phyloP scores from a whole-genome alignment of 2,797 vertebrate genomes.

The Siniperca obscura region DNA sequence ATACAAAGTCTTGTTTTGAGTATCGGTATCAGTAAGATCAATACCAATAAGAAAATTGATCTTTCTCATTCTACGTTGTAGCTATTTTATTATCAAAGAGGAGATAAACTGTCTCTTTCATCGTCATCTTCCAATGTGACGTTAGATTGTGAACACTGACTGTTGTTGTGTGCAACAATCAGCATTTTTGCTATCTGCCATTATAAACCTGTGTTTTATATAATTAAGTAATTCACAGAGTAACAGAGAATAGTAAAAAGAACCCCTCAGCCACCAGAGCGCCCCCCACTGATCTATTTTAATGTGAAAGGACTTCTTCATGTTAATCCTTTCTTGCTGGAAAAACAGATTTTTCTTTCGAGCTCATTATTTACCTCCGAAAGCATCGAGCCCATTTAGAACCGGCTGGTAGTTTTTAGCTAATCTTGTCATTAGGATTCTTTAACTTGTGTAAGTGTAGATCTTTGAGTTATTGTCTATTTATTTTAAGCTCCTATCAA shows the following conservation, averaged over 20 bases:
- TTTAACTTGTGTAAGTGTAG: background rate
- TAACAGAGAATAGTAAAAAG: background rate
- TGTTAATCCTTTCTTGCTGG: background rate
- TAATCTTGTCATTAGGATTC: background rate
- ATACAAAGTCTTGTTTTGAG: background rate
- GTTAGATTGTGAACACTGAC: too few species aligned
- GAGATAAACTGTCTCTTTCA: background rate
- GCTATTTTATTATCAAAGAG: background rate
- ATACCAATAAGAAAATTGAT: background rate
- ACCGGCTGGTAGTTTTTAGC: background rate
- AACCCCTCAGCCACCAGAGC: background rate
- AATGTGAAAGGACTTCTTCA: background rate
- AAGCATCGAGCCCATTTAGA: background rate
- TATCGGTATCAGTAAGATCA: background rate
- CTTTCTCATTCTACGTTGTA: background rate
- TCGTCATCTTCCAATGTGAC: too few species aligned
- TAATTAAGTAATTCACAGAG: too few species aligned
- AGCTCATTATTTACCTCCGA: background rate
- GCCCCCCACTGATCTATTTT: background rate
- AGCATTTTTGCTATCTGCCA: too few species aligned
- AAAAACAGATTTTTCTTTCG: background rate
- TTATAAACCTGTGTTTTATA: too few species aligned
- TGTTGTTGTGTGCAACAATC: too few species aligned
- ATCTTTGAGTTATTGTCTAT: background rate
- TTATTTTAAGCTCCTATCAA: background rate